These are phyloP conservation scores for Vicugna pacos DNA, from an alignment of 2,113 vertebrate genomes.

Conservation along the genomic window DNA sequence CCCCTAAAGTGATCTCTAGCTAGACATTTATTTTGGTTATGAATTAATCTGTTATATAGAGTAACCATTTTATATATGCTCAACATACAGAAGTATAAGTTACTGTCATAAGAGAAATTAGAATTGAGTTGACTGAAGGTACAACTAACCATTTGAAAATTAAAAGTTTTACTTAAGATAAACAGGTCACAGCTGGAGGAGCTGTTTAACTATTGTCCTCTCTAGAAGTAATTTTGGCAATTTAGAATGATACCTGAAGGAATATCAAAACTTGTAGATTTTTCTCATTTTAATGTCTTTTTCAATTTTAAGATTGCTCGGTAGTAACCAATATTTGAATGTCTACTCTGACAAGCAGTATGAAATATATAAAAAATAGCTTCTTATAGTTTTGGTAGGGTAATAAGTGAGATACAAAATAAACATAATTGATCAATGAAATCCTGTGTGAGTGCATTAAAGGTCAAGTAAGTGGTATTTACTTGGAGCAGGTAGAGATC, in stretches of 20 bases:
- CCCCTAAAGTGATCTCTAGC: not conserved
- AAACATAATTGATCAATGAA: not conserved
- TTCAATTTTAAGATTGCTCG: constrained; percentile 42
- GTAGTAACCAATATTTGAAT: constrained; percentile 15
- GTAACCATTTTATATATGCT: not conserved
- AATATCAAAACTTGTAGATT: constrained; percentile 22
- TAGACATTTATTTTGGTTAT: not conserved
- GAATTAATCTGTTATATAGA: not conserved
- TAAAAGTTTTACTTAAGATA: constrained; percentile 13
- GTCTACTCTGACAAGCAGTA: not conserved
- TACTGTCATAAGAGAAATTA: not conserved
- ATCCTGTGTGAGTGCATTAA: accelerated
- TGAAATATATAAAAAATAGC: not conserved
- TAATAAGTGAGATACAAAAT: not conserved
- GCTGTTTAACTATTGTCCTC: not conserved
- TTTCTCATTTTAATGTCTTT: constrained; percentile 29
- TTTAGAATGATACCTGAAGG: constrained; percentile 31
- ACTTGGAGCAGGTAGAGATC: not conserved
- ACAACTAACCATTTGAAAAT: not conserved
- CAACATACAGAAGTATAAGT: not conserved
- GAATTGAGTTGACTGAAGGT: not conserved
- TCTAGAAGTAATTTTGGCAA: constrained; percentile 35
- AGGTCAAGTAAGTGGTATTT: not conserved
- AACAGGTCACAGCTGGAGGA: not conserved
- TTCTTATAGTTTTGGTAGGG: not conserved